Base-by-base conservation (phyloP, 2,888 invertebrate species). In the Sesia bembeciformis region DNA sequence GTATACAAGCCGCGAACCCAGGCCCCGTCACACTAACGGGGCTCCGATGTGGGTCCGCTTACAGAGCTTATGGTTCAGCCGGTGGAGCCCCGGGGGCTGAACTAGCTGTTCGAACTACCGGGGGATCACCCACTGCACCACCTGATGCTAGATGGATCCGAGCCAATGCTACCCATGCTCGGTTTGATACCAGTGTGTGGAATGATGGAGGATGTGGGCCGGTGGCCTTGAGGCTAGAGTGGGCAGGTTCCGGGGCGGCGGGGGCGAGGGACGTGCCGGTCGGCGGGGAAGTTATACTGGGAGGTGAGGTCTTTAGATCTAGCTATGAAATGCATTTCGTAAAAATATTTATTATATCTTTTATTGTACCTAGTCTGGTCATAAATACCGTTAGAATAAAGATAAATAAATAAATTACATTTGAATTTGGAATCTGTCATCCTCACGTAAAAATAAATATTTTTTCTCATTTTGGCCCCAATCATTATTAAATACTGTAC, bases 171-270 rank as follows among this genome's bases (percentile, higher is more conserved):
- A 95, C 96, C 0, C 94, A 94, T 59, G 93, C 96, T 6, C 92
- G 93, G 62, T 91, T 97, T 55, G 94, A 95, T 72, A 91, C 97
- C 52, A 92, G 92, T 59, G 91, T 93, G 46, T 97, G 97, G 97
- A 93, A 93, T 57, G 94, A 94, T 71, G 95, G 95, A 1, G 96
- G 96, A 6, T 97, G 97, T 80, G 93, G 94, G 0, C 94, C 97
- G 58, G 92, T 93, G 53, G 93, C 95, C 60, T 93, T 95, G 76
- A 94, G 95, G 53, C 91, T 97, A 38, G 94, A 95, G 74, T 93
- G 89, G 89, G 83, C 84, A 4, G 93, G 87, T 66, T 91, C 74
- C 61, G 91, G 74, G 53, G 91, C 75, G 62, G 77, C 84, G 7
- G 89, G 88, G 40, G 81, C 86, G 3, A 81, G 84, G 42, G 89